Evolutionary conservation across 2,888 invertebrate species (phyloP).

Genomic region (Fragum fragum): DNA sequence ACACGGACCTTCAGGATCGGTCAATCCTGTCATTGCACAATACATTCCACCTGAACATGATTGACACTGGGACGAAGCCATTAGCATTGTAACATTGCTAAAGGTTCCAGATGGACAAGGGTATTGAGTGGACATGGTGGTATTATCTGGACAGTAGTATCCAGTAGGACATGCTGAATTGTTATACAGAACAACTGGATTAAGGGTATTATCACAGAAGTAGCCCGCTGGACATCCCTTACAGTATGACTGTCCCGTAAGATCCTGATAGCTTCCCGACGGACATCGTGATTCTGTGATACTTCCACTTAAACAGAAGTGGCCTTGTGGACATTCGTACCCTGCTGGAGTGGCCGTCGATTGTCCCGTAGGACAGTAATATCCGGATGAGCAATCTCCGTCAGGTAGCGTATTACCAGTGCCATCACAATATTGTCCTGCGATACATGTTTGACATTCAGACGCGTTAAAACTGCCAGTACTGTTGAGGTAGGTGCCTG

Average conservation of each 20-base stretch:
- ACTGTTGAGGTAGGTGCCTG: constrained; percentile 78
- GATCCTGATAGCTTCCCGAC: constrained; percentile 83
- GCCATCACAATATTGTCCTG: constrained; percentile 80
- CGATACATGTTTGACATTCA: constrained; percentile 77
- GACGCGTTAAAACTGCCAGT: constrained; percentile 75
- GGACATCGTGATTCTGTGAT: constrained; percentile 75
- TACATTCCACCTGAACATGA: constrained; percentile 81
- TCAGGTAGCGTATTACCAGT: constrained; percentile 77
- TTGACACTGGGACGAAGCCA: constrained; percentile 76
- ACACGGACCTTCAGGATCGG: constrained; percentile 76
- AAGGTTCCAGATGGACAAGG: constrained; percentile 84
- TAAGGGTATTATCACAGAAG: constrained; percentile 81
- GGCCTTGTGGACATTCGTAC: constrained; percentile 83
- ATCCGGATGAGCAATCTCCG: constrained; percentile 81
- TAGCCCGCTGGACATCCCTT: constrained; percentile 84
- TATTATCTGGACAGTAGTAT: constrained; percentile 82
- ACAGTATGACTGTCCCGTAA: constrained; percentile 77
- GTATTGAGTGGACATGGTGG: constrained; percentile 74
- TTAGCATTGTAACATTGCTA: constrained; percentile 80
- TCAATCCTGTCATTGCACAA: constrained; percentile 77
- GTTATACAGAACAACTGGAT: constrained; percentile 83
- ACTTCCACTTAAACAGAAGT: constrained; percentile 82
- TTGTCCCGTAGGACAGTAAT: constrained; percentile 84
- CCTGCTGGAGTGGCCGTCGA: constrained; percentile 74
- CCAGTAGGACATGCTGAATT: constrained; percentile 80